Base-by-base conservation (phyloP, 2,888 invertebrate species). In the Elegia similella region DNA sequence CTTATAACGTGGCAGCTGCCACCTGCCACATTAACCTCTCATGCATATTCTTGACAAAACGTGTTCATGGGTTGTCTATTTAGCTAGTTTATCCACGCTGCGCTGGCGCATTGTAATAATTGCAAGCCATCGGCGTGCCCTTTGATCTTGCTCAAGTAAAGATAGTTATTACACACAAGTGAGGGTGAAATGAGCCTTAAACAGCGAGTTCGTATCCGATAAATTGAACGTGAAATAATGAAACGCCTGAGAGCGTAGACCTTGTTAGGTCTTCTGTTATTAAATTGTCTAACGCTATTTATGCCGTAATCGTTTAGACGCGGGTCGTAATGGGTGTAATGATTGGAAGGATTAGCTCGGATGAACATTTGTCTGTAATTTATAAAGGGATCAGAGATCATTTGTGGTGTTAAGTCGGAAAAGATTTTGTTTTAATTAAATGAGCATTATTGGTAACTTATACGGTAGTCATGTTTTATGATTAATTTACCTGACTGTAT, bases 181-280 rank as follows among this genome's bases (percentile, higher is more conserved):
- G 79, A 84, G 88, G 87, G 83, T 84, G 85, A 84, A 87, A 88
- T 88, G 80, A 83, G 80, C 83, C 83, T 76, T 88, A 88, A 88
- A 87, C 78, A 82, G 77, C 82, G 69, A 71, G 76, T 76, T 73
- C 75, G 78, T 85, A 87, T 84, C 86, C 77, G 78, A 86, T 86
- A 85, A 87, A 88, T 88, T 84, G 76, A 77, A 80, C 74, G 73
- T 80, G 82, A 86, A 86, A 86, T 86, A 85, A 86, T 86, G 83
- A 82, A 86, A 82, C 79, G 71, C 62, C 69, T 69, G 72, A 72
- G 68, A 70, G 70, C 78, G 82, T 71, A 72, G 67, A 70, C 70
- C 80, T 84, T 71, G 84, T 80, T 80, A 80, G 73, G 70, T 72
- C 68, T 73, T 68, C 70, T 66, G 68, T 65, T 75, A 80, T 78